Evolutionary conservation across 37 sponge, comb jelly and placozoan genomes (phyloP).

Genomic region (Halisarca cf. caerulea): DNA sequence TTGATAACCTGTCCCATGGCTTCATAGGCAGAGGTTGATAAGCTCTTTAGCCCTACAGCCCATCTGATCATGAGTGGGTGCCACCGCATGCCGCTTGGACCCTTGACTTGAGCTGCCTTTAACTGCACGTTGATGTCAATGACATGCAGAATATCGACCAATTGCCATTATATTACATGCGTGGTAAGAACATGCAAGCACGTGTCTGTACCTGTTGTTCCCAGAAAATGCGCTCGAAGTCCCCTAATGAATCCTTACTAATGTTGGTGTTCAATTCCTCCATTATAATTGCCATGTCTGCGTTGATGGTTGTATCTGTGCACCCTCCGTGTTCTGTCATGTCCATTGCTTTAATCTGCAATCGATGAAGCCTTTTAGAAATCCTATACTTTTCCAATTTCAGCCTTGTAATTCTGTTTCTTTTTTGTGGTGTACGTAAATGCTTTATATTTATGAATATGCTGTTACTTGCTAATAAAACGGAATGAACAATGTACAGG

Average conservation of each 20-base stretch:
- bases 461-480: background rate
- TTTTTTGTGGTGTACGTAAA: background rate
- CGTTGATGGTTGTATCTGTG: background rate
- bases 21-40: background rate
- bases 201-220: background rate
- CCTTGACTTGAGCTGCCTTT: background rate
- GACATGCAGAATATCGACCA: background rate
- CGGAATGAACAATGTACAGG: too few species aligned
- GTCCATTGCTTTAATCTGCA: background rate
- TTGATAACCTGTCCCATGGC: background rate
- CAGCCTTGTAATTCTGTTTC: background rate
- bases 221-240: background rate
- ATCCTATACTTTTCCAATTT: background rate
- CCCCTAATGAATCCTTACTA: too few species aligned
- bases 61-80: background rate
- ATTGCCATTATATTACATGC: background rate
- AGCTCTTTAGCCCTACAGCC: background rate
- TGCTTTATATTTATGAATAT: background rate
- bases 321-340: background rate
- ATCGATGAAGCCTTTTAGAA: background rate
- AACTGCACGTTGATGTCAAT: background rate
- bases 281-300: background rate
- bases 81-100: background rate
- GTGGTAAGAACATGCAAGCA: background rate
- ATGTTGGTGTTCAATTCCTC: background rate